Evolutionary conservation across 2,113 vertebrate species (phyloP), one percentile per base, ranked within the genome.

Genomic region (Callaeas wilsoni): DNA sequence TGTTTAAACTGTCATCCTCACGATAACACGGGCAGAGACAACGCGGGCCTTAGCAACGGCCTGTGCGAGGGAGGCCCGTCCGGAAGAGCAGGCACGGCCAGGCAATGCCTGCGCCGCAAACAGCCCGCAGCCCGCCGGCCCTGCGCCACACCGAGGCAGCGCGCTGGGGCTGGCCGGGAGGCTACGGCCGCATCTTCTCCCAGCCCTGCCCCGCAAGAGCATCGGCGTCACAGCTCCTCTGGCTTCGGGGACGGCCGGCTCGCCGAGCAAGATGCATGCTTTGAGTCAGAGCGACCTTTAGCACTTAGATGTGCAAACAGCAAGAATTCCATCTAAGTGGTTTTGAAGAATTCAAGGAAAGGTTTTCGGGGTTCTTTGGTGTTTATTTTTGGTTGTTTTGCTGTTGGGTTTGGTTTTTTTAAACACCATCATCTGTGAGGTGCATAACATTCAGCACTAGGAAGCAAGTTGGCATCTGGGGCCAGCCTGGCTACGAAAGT

Each of bases 1-100:
- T 99, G 98, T 99, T 99, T 99, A 99, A 99, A 99, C 98, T 99
- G 98, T 98, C 98, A 98, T 99, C 98, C 98, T 98, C 98, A 97
- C 59, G 98, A 99, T 99, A 99, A 99, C 98, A 98, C 93, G 96
- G 93, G 95, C 94, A 97, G 93, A 97, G 97, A 93, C 96, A 70
- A 85, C 26, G 4, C 26, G 13, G 68, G 93, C 94, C 97, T 89
- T 96, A 97, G 98, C 97, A 97, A 97, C 97, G 16, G 37, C 57
- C 89, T 35, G 32, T 22, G 81, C 14, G 49, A 87, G 91, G 88
- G 71, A 94, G 91, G 93, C 81, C 92, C 96, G 95, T 82, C 94
- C 94, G 27, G 10, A 77, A 80, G 93, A 16, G 55, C 86, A 63
- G 92, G 89, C 89, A 74, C 68, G 6, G 3, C 73, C 67, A n/a